These are phyloP conservation scores for Muscidifurax raptorellus DNA, from an alignment of 1,140 invertebrate species.

Conservation along the genomic window DNA sequence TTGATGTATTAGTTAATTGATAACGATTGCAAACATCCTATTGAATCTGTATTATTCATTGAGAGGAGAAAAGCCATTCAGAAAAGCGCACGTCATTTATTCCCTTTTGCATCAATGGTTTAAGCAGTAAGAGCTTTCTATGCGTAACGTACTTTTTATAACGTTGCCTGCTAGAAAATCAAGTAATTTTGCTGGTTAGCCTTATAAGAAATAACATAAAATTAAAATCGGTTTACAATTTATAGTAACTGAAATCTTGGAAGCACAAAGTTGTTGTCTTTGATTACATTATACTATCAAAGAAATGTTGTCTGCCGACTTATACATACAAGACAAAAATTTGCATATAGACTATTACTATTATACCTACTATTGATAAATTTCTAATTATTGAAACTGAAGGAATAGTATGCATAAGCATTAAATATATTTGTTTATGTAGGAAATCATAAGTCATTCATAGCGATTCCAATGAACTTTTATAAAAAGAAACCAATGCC, in stretches of 20 bases:
- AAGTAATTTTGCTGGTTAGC: not conserved
- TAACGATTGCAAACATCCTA: not conserved
- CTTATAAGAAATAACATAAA: not conserved
- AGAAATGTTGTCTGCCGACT: no score
- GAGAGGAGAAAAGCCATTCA: slow-evolving; percentile 65
- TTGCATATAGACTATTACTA: no score
- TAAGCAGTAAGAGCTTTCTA: slow-evolving; percentile 65
- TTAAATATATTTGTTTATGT: no score
- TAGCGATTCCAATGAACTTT: not conserved
- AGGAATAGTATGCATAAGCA: no score
- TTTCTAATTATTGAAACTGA: no score
- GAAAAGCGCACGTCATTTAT: slow-evolving; percentile 59
- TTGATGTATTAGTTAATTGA: not conserved
- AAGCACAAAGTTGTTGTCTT: not conserved
- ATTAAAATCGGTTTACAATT: not conserved
- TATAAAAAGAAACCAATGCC: no score
- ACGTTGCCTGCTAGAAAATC: not conserved
- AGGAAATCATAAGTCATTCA: no score
- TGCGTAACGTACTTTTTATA: slow-evolving; percentile 49
- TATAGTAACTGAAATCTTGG: not conserved
- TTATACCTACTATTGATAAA: no score
- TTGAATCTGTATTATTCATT: slow-evolving; percentile 58
- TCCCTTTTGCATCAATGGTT: slow-evolving; percentile 63
- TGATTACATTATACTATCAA: no score
- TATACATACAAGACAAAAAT: no score